A percentile compares a stretch with the other conserved stretches of the same genome.
phyloP scores from a whole-genome alignment of 1,140 invertebrate species.

The Ostrea denselamellosa region DNA sequence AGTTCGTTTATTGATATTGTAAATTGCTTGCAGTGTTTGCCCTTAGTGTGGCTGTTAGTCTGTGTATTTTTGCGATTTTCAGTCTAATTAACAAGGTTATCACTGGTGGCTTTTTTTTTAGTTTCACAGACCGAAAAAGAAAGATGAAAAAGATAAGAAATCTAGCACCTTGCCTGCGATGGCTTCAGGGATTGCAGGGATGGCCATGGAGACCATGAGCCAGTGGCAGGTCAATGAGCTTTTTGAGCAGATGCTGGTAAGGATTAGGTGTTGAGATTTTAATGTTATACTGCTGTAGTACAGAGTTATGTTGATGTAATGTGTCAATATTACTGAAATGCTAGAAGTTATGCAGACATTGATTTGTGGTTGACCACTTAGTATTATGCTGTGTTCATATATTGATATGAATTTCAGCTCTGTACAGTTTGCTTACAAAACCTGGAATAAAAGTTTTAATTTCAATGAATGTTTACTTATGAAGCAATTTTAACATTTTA shows the following conservation, averaged over 20 bases:
- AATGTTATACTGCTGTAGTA: not conserved
- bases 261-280: not conserved
- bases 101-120: not conserved
- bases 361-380: not conserved
- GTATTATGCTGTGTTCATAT: not conserved
- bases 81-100: too few species aligned
- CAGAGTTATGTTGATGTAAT: not conserved
- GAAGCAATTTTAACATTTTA: too few species aligned
- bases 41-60: not conserved
- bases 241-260: not conserved
- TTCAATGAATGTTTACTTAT: too few species aligned
- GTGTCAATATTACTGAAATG: not conserved
- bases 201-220: not conserved
- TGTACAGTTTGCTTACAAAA: too few species aligned
- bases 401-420: not conserved
- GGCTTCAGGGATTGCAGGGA: not conserved
- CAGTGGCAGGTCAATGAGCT: slow-evolving; percentile 9
- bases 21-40: not conserved
- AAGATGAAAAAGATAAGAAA: slow-evolving; percentile 18
- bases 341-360: not conserved
- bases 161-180: not conserved
- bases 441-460: too few species aligned
- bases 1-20: not conserved
- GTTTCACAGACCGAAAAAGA: slow-evolving; percentile 23
- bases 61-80: not conserved